phyloP scores from a whole-genome alignment of 2,888 invertebrate genomes.

The Zeuzera pyrina region DNA sequence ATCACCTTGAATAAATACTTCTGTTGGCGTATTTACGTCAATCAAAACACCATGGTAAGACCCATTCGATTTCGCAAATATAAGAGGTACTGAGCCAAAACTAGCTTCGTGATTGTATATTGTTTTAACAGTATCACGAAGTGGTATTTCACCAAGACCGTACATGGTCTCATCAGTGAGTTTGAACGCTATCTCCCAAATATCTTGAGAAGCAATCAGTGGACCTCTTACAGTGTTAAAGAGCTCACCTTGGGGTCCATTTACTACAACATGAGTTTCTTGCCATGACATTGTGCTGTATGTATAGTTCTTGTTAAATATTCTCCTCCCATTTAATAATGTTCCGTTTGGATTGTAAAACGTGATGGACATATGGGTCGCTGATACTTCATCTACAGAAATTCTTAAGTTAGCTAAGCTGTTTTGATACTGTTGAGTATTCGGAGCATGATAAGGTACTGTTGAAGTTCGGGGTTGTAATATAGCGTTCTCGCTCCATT shows the following conservation, averaged over 20 bases:
- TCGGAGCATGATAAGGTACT: conserved; percentile 38
- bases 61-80: conserved; percentile 64
- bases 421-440: no score
- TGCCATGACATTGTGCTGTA: conserved; percentile 35
- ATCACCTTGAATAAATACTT: conserved; percentile 63
- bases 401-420: conserved; percentile 34
- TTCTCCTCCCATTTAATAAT: conserved; percentile 26
- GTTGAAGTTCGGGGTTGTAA: conserved; percentile 40
- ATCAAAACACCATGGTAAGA: conserved; percentile 72
- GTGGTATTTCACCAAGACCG: conserved; percentile 69
- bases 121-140: conserved; percentile 41
- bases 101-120: conserved; percentile 61
- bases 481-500: conserved; percentile 40
- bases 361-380: conserved; percentile 42
- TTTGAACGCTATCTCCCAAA: conserved; percentile 75
- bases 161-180: conserved; percentile 67
- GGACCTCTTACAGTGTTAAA: conserved; percentile 73
- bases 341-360: conserved; percentile 36
- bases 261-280: conserved; percentile 39
- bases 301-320: conserved; percentile 32
- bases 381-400: conserved; percentile 46
- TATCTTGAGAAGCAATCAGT: conserved; percentile 70
- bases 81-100: conserved; percentile 57
- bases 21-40: conserved; percentile 66
- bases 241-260: conserved; percentile 37